Conservation (phyloP, 1,140 invertebrate genomes). For the Hylyphantes graminicola region DNA sequence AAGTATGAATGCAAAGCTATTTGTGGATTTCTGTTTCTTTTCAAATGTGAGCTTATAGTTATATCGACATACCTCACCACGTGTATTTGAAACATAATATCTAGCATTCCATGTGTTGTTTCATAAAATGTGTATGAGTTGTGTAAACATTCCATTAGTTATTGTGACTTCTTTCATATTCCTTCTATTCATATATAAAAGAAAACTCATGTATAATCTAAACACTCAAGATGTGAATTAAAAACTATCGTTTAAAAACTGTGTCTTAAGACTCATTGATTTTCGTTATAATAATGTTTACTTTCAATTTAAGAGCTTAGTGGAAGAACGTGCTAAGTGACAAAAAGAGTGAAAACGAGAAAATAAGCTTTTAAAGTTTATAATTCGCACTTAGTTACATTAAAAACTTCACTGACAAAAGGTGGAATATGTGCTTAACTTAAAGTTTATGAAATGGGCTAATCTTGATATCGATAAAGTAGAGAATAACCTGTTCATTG, state of each 20-base stretch:
- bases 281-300: background rate
- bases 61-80: constrained; percentile 52
- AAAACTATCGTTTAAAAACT: background rate
- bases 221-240: background rate
- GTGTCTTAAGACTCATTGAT: background rate
- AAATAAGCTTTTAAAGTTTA: too few relatives aligned
- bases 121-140: constrained; percentile 39
- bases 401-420: too few relatives aligned
- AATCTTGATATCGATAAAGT: too few relatives aligned
- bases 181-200: constrained; percentile 9
- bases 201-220: background rate
- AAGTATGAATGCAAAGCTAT: background rate
- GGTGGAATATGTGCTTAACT: too few relatives aligned
- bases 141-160: constrained; percentile 47
- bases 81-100: constrained; percentile 39
- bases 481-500: too few relatives aligned
- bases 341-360: too few relatives aligned
- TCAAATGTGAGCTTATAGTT: constrained; percentile 55
- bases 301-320: too few relatives aligned
- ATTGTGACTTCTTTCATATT: constrained; percentile 30
- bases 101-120: constrained; percentile 42
- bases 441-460: too few relatives aligned
- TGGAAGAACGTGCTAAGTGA: too few relatives aligned
- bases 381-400: too few relatives aligned
- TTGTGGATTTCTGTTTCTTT: constrained; percentile 36